phyloP scores from a whole-genome alignment of 2,888 invertebrate genomes.

The Oeneis ivallda region DNA sequence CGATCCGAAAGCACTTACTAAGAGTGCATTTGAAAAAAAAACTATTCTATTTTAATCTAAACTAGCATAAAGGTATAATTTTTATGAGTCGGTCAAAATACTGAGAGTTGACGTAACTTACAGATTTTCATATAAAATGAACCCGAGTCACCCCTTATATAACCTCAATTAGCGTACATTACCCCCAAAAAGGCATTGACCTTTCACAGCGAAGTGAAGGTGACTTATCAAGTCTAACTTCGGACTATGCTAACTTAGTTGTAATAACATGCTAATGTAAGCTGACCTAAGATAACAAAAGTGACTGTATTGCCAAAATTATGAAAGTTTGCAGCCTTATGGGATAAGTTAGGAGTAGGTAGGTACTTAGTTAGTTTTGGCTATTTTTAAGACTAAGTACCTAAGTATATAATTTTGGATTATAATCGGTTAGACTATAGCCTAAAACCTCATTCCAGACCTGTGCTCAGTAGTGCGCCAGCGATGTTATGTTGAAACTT shows the following conservation, averaged over 20 bases:
- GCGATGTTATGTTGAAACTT: too few species aligned
- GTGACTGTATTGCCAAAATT: not conserved
- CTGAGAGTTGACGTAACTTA: not conserved
- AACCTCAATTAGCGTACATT: conserved; percentile 4
- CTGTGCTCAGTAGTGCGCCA: too few species aligned
- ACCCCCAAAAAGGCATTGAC: conserved; percentile 12
- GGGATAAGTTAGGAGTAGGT: too few species aligned
- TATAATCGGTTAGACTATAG: too few species aligned
- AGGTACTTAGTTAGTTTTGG: too few species aligned
- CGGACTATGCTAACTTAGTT: not conserved
- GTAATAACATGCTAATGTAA: not conserved
- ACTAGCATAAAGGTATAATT: not conserved
- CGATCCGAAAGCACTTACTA: too few species aligned
- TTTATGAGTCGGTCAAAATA: not conserved
- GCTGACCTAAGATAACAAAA: conserved; percentile 7
- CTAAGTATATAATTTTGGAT: too few species aligned
- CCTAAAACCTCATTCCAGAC: too few species aligned
- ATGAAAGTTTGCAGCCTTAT: too few species aligned
- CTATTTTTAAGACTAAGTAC: too few species aligned
- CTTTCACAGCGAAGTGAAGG: conserved; percentile 4
- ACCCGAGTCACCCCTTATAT: not conserved
- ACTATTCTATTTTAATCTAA: too few species aligned
- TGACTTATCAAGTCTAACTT: not conserved
- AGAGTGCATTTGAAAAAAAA: too few species aligned
- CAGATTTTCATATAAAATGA: not conserved